These are phyloP conservation scores for Neopipo cinnamomea DNA, from an alignment of 2,113 vertebrate genomes.

Conservation along the genomic window DNA sequence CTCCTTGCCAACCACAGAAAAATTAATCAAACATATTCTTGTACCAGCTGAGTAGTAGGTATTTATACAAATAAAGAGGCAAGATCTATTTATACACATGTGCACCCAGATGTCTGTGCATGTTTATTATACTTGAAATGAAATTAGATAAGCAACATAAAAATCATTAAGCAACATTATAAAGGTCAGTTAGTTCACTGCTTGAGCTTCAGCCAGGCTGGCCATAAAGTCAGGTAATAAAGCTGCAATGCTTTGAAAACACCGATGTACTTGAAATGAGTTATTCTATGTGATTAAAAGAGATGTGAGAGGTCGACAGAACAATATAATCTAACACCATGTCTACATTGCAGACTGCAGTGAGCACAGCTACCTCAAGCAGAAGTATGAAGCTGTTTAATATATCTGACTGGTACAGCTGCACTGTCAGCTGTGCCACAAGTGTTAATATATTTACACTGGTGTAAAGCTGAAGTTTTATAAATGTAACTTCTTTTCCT, in stretches of 20 bases:
- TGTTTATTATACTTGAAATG: constrained; percentile 17
- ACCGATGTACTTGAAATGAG: constrained; percentile 44
- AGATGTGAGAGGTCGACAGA: constrained; percentile 35
- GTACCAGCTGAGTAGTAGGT: neutral
- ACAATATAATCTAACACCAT: neutral
- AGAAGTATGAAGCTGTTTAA: neutral
- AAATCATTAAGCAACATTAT: constrained; percentile 36
- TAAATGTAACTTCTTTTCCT: neutral
- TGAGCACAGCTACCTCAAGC: neutral
- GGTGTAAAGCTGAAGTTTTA: neutral
- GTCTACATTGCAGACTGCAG: neutral
- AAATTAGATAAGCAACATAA: constrained; percentile 29
- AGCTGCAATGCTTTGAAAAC: constrained; percentile 48
- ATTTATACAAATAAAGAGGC: constrained; percentile 44
- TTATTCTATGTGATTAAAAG: constrained; percentile 43
- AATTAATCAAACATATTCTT: constrained; percentile 36
- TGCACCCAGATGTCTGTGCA: neutral
- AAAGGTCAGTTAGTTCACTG: constrained; percentile 49
- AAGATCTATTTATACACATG: constrained; percentile 19
- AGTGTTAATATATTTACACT: neutral
- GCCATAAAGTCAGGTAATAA: constrained; percentile 61
- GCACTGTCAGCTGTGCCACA: neutral
- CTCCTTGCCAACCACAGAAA: constrained; percentile 5
- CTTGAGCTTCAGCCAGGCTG: constrained; percentile 51
- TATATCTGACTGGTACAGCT: neutral